These are phyloP conservation scores for Dipodomys merriami DNA, from an alignment of 2,113 vertebrate genomes.

Conservation along the genomic window DNA sequence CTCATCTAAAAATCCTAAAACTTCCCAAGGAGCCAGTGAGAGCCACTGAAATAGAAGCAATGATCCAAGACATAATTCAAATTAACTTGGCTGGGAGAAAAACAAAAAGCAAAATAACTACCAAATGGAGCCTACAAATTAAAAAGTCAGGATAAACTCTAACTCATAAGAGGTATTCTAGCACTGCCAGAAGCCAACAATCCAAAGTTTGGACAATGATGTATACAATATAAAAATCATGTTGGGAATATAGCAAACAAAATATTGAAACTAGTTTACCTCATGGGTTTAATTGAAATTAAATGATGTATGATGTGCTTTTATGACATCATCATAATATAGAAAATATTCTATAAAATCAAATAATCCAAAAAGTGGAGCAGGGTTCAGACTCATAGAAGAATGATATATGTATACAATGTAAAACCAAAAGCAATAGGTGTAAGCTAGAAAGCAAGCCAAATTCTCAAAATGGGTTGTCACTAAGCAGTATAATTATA, in stretches of 20 bases:
- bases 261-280: slow-evolving; percentile 28
- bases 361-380: slow-evolving; percentile 8
- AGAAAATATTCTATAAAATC: neutral
- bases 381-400: neutral
- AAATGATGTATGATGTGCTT: neutral
- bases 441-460: neutral
- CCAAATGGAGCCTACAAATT: neutral
- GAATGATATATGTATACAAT: neutral
- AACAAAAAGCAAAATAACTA: neutral
- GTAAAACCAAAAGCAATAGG: neutral
- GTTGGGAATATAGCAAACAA: neutral
- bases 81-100: neutral
- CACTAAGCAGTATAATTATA: neutral
- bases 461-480: neutral
- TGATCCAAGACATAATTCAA: neutral
- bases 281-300: neutral
- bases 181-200: neutral
- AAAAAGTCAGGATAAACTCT: neutral
- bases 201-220: neutral
- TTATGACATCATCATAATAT: neutral
- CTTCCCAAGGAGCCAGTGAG: neutral
- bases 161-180: neutral
- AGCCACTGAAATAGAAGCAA: neutral
- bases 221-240: neutral
- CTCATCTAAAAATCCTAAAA: neutral